A percentile compares a stretch with the other conserved stretches of the same genome.
Evolutionary conservation across 1,140 invertebrate genomes (phyloP).

Genomic region (Zophobas morio): DNA sequence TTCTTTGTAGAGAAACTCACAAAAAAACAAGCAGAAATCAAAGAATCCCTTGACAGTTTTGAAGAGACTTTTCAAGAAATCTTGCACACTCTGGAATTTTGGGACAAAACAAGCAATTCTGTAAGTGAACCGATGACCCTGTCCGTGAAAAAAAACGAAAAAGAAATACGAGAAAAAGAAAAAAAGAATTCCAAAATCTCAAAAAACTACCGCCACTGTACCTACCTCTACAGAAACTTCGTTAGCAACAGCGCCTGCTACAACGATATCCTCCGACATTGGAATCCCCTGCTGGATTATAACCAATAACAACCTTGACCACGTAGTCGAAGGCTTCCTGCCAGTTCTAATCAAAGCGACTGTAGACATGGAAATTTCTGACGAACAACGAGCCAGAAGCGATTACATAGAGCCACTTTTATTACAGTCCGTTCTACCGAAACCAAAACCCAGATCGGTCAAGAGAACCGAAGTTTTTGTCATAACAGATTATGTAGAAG

Average conservation of each 20-base stretch:
- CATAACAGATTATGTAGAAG: conserved; percentile 2
- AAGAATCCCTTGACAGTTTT: conserved; percentile 45
- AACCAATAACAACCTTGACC: background rate
- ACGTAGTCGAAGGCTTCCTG: background rate
- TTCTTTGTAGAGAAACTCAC: conserved; percentile 17
- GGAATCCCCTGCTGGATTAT: conserved; percentile 25
- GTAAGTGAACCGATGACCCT: conserved; percentile 29
- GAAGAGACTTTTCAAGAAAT: conserved; percentile 51
- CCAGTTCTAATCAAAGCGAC: conserved; percentile 6
- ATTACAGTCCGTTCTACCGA: conserved; percentile 6
- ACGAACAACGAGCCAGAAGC: background rate
- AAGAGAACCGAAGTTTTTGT: background rate
- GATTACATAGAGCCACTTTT: background rate
- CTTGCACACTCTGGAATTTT: conserved; percentile 56
- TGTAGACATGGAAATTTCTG: background rate
- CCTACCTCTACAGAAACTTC: conserved; percentile 24
- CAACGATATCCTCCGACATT: background rate
- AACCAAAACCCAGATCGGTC: background rate
- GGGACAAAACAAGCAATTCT: conserved; percentile 54
- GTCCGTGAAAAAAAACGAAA: background rate
- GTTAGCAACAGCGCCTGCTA: background rate
- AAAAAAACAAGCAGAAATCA: conserved; percentile 27
- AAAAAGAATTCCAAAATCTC: conserved; percentile 1
- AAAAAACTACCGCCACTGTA: conserved; percentile 21
- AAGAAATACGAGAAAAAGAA: conserved; percentile 31